Percentiles rank a stretch among this genome's conserved stretches.
Evolutionary conservation across 2,113 vertebrate species (phyloP).

Genomic region (Arothron firmamentum): DNA sequence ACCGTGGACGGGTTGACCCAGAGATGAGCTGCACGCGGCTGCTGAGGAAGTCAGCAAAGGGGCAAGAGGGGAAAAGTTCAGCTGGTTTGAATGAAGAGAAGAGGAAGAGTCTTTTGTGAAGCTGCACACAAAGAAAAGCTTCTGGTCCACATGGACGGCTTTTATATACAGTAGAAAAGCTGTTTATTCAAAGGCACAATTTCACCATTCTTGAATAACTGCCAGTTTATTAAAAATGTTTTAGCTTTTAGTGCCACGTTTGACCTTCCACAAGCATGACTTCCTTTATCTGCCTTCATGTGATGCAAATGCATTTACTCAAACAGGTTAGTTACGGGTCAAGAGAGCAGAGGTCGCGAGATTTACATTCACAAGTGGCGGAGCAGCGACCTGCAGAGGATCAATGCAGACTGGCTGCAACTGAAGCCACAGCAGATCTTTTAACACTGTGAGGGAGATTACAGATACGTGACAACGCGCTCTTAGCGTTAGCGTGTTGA

Average conservation of each 20-base stretch:
- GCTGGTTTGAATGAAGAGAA: conserved; percentile 10
- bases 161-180: conserved; percentile 28
- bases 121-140: conserved; percentile 23
- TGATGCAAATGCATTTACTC: conserved; percentile 13
- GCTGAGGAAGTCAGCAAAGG: conserved; percentile 12
- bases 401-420: too few species aligned
- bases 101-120: conserved; percentile 13
- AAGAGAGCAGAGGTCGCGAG: conserved; percentile 9
- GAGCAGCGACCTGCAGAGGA: too few species aligned
- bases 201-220: conserved; percentile 17
- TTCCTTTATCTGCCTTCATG: conserved; percentile 29
- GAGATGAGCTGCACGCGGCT: conserved; percentile 19
- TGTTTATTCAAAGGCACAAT: neutral
- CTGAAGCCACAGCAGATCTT: neutral
- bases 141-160: conserved; percentile 18
- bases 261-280: conserved; percentile 20
- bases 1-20: conserved; percentile 31
- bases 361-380: conserved; percentile 2
- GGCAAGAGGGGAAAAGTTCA: conserved; percentile 40
- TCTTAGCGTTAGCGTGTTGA: too few species aligned
- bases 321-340: conserved; percentile 20
- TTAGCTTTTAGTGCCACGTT: conserved; percentile 29
- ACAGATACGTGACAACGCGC: neutral
- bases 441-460: neutral
- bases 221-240: neutral